Conservation (phyloP, 1,140 invertebrate species). For the Hydropsyche tenuis region DNA sequence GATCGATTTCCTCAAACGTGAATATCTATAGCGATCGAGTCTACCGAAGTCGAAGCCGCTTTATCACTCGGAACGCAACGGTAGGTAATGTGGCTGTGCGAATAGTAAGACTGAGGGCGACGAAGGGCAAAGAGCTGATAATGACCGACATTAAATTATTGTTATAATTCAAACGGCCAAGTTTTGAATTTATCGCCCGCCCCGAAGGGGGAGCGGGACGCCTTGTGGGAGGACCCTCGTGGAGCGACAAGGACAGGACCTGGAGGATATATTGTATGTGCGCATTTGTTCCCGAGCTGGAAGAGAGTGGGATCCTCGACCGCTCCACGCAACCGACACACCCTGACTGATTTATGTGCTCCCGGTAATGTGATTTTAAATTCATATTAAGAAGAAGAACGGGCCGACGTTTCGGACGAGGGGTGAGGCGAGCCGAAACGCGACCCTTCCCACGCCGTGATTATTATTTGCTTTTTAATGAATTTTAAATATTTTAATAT, state of each 20-base stretch:
- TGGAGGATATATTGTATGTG: too few species aligned
- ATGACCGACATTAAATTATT: slow-evolving; percentile 50
- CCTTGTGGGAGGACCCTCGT: neutral
- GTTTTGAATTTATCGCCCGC: slow-evolving; percentile 49
- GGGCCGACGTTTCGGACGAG: neutral
- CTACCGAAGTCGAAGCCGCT: neutral
- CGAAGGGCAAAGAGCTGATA: slow-evolving; percentile 51
- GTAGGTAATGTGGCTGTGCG: slow-evolving; percentile 31
- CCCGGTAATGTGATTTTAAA: slow-evolving; percentile 49
- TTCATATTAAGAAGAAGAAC: slow-evolving; percentile 37
- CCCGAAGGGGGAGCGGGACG: slow-evolving; percentile 8
- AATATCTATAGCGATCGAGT: too few species aligned
- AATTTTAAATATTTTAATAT: too few species aligned
- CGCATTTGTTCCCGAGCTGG: too few species aligned
- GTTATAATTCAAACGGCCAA: slow-evolving; percentile 50
- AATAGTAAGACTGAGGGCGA: slow-evolving; percentile 39
- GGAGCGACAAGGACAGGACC: too few species aligned
- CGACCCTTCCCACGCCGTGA: too few species aligned
- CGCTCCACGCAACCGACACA: slow-evolving; percentile 37
- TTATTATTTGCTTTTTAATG: too few species aligned
- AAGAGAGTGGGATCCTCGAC: neutral
- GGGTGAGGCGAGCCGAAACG: neutral
- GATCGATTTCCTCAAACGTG: too few species aligned
- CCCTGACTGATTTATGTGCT: slow-evolving; percentile 49
- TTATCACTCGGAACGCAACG: neutral